These are phyloP conservation scores for Coelopa frigida DNA, from an alignment of 1,140 invertebrate species.

Conservation along the genomic window DNA sequence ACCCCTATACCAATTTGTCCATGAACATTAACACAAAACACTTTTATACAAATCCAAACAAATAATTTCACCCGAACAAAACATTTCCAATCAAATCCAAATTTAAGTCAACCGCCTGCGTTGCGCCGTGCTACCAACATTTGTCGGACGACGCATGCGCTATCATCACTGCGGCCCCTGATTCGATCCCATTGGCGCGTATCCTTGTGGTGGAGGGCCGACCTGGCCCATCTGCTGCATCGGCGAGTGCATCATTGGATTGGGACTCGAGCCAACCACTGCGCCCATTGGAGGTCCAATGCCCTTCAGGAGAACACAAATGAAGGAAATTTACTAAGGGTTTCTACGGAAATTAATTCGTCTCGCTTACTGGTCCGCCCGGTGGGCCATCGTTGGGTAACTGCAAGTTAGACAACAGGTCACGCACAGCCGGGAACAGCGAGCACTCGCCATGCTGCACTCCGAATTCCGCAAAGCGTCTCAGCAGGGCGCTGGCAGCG, in stretches of 20 bases:
- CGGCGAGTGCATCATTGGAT: conserved; percentile 51
- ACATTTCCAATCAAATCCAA: too few relatives aligned
- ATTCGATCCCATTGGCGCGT: conserved; percentile 32
- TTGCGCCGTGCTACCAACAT: conserved; percentile 12
- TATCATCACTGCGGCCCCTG: conserved; percentile 44
- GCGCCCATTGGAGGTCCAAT: conserved; percentile 32
- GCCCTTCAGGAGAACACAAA: conserved; percentile 14
- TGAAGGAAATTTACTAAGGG: conserved; percentile 2
- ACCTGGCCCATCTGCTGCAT: conserved; percentile 39
- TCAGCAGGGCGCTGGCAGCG: conserved; percentile 59
- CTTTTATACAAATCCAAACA: too few relatives aligned
- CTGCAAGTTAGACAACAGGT: conserved; percentile 72
- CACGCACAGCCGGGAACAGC: conserved; percentile 79
- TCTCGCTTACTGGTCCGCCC: conserved; percentile 21
- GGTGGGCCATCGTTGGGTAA: conserved; percentile 61
- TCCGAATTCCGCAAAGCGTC: conserved; percentile 57
- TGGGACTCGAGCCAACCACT: conserved; percentile 47
- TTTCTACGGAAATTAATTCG: conserved; percentile 16
- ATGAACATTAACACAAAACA: too few relatives aligned
- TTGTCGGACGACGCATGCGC: conserved; percentile 41
- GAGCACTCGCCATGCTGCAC: conserved; percentile 68
- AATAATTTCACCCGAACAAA: too few relatives aligned
- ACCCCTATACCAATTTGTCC: too few relatives aligned
- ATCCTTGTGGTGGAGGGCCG: conserved; percentile 15
- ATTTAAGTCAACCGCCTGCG: conserved; percentile 6